Percentiles rank a stretch among this genome's conserved stretches.
These are phyloP conservation scores for Nannoperca australis DNA, from an alignment of 2,797 vertebrate species.

Conservation along the genomic window DNA sequence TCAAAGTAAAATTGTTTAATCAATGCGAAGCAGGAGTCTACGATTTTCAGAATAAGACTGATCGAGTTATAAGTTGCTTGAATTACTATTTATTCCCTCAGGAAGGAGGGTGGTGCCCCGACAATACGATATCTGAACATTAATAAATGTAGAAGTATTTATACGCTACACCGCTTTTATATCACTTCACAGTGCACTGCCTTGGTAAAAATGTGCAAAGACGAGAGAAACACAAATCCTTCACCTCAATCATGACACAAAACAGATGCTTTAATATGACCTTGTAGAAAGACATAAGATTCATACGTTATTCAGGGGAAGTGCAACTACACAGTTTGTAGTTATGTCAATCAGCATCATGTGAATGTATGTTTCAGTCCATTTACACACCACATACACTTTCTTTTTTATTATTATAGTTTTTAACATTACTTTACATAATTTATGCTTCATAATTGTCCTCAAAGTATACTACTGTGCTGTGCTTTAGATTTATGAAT, in stretches of 20 bases:
- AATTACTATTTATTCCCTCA: no score
- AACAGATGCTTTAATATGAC: slow-evolving; percentile 2
- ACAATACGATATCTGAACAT: no score
- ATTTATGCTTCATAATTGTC: background rate
- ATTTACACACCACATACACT: background rate
- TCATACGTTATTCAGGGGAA: background rate
- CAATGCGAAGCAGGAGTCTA: no score
- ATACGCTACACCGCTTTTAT: no score
- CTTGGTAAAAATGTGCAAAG: background rate
- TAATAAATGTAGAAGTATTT: no score
- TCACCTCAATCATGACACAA: slow-evolving; percentile 1
- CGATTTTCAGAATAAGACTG: no score
- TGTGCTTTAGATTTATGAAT: background rate
- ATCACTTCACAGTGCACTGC: slow-evolving; percentile 3
- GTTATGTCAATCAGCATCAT: background rate
- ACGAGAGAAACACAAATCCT: background rate
- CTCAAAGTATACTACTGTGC: background rate
- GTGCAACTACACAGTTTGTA: background rate
- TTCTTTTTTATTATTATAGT: background rate
- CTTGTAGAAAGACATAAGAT: background rate
- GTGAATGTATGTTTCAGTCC: background rate
- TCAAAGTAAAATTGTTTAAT: no score
- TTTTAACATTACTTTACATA: background rate
- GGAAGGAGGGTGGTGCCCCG: no score
- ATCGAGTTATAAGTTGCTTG: no score